phyloP scores from a whole-genome alignment of 2,113 vertebrate genomes.

The Erythrocercus mccallii region DNA sequence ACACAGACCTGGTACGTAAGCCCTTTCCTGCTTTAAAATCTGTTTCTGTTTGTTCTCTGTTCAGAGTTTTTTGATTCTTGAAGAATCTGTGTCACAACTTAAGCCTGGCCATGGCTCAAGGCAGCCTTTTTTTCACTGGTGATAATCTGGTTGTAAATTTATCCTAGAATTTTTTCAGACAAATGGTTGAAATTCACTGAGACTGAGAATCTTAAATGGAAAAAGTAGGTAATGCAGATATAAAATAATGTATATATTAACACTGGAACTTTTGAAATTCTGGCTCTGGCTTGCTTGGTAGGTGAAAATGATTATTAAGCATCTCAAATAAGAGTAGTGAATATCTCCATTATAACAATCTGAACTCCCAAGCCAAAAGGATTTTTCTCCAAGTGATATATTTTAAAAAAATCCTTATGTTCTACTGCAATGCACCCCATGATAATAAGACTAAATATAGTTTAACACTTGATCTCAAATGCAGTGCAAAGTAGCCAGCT shows the following conservation, averaged over 20 bases:
- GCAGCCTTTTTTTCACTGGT: neutral
- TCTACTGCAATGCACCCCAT: neutral
- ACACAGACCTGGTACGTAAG: neutral
- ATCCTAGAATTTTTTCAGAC: neutral
- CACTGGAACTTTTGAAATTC: neutral
- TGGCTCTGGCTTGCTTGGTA: neutral
- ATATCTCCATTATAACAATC: neutral
- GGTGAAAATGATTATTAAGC: neutral
- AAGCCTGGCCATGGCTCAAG: neutral
- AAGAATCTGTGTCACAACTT: neutral
- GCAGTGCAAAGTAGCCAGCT: neutral
- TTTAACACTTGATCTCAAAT: neutral
- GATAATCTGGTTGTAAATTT: neutral
- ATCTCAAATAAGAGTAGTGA: neutral
- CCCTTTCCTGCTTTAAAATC: neutral
- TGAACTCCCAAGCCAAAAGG: neutral
- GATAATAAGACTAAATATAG: neutral
- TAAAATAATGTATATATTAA: neutral
- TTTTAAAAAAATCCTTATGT: neutral
- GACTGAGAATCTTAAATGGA: neutral
- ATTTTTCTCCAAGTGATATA: neutral
- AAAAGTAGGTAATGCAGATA: neutral
- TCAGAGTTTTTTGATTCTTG: neutral
- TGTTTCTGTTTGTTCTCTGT: neutral
- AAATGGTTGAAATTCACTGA: neutral